Percentiles rank a stretch among this genome's conserved stretches.
Evolutionary conservation across 30 jellyfish, hydroid and myxozoan genomes (phyloP).

Genomic region (Catostylus mosaicus): DNA sequence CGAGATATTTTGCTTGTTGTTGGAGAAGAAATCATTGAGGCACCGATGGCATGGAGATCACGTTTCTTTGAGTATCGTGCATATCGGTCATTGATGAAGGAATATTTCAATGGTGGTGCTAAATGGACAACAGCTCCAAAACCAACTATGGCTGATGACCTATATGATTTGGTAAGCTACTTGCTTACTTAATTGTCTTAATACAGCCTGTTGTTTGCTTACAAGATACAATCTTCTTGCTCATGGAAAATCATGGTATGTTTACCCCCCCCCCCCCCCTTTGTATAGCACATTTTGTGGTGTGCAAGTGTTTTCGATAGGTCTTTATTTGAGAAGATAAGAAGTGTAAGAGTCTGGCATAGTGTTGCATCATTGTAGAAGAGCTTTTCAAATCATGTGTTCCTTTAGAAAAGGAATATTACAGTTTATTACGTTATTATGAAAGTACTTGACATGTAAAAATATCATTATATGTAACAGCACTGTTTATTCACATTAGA

Average conservation of each 20-base stretch:
- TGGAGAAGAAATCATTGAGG: constrained; percentile 90
- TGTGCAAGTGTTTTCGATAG: neutral
- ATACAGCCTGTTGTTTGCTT: neutral
- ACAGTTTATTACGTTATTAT: too few species aligned
- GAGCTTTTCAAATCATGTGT: too few species aligned
- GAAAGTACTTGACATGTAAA: too few species aligned
- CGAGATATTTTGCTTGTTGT: constrained; percentile 78
- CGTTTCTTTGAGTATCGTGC: constrained; percentile 92
- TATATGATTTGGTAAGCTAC: constrained; percentile 75
- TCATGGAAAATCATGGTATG: neutral
- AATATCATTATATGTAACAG: too few species aligned
- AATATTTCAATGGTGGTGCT: constrained; percentile 85
- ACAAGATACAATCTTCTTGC: neutral
- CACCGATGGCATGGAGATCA: constrained; percentile 97
- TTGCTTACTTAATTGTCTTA: neutral
- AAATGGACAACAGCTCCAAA: constrained; percentile 95
- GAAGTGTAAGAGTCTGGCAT: too few species aligned
- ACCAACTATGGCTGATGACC: constrained; percentile 82
- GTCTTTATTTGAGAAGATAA: neutral
- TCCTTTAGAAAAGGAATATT: too few species aligned
- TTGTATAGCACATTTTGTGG: neutral
- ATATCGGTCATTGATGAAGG: constrained; percentile 75
- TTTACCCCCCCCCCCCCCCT: too few species aligned
- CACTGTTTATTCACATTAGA: too few species aligned
- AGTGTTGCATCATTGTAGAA: too few species aligned